Conservation (phyloP, 2,888 invertebrate species). For the Cylindroiulus punctatus region DNA sequence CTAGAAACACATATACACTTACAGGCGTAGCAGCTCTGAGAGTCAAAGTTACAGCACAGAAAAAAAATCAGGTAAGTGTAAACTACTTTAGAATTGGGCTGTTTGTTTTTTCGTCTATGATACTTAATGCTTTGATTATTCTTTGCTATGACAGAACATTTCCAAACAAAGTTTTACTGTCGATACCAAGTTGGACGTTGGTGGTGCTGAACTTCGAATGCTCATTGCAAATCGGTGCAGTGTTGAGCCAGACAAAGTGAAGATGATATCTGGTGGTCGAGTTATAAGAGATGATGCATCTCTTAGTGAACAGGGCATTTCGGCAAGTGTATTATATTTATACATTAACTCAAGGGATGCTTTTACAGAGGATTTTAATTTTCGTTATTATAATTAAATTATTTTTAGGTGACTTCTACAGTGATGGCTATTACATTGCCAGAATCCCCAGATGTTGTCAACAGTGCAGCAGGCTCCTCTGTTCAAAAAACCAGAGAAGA, state of each 20-base stretch:
- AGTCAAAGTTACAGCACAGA: constrained; percentile 70
- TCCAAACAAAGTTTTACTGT: constrained; percentile 27
- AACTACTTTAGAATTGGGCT: neutral
- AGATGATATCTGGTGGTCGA: constrained; percentile 51
- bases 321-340: constrained; percentile 66
- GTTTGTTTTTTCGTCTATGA: neutral
- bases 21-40: constrained; percentile 79
- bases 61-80: neutral
- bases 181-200: constrained; percentile 50
- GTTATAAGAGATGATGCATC: constrained; percentile 68
- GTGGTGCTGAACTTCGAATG: constrained; percentile 44
- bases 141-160: neutral
- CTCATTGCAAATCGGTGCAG: constrained; percentile 17
- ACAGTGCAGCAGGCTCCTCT: constrained; percentile 59
- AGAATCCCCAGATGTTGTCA: constrained; percentile 50
- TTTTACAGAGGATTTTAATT: neutral
- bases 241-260: constrained; percentile 48
- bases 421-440: constrained; percentile 48
- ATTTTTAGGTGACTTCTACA: constrained; percentile 50
- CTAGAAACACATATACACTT: constrained; percentile 75
- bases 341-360: neutral
- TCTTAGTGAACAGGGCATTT: constrained; percentile 73
- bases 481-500: constrained; percentile 61
- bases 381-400: neutral
- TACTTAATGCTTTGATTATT: neutral